Percentiles rank a stretch among this genome's conserved stretches.
Evolutionary conservation across 30 jellyfish, hydroid and myxozoan species (phyloP).

Genomic region (Cassiopea xamachana): DNA sequence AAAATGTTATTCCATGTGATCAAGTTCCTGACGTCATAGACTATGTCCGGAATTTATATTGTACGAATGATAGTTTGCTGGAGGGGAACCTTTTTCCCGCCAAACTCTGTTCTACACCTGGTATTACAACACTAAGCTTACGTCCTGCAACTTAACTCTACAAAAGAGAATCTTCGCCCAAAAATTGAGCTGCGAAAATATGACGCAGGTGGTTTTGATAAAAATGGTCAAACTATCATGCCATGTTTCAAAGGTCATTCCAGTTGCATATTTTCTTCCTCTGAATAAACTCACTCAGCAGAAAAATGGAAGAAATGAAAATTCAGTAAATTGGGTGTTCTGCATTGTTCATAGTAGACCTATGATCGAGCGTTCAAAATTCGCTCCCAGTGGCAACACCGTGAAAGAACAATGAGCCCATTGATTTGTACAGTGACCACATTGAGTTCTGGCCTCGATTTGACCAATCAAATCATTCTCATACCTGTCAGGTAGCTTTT

Average conservation of each 20-base stretch:
- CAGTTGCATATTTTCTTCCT: background rate
- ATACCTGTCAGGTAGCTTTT: too few species aligned
- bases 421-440: too few species aligned
- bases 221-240: background rate
- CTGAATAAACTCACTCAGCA: background rate
- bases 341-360: too few species aligned
- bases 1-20: background rate
- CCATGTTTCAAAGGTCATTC: constrained; percentile 30
- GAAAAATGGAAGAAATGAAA: too few species aligned
- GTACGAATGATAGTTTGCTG: background rate
- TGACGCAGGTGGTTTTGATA: background rate
- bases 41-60: too few species aligned
- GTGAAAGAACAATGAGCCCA: too few species aligned
- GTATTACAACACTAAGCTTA: background rate
- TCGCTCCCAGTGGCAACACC: too few species aligned
- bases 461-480: too few species aligned
- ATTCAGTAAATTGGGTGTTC: too few species aligned
- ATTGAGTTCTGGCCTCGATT: too few species aligned
- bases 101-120: background rate
- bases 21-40: background rate
- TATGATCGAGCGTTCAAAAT: too few species aligned
- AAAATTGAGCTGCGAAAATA: background rate
- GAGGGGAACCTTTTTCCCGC: background rate
- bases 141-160: background rate
- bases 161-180: background rate